These are phyloP conservation scores for Ctenomys sociabilis DNA, from an alignment of 2,113 vertebrate species.

Conservation along the genomic window DNA sequence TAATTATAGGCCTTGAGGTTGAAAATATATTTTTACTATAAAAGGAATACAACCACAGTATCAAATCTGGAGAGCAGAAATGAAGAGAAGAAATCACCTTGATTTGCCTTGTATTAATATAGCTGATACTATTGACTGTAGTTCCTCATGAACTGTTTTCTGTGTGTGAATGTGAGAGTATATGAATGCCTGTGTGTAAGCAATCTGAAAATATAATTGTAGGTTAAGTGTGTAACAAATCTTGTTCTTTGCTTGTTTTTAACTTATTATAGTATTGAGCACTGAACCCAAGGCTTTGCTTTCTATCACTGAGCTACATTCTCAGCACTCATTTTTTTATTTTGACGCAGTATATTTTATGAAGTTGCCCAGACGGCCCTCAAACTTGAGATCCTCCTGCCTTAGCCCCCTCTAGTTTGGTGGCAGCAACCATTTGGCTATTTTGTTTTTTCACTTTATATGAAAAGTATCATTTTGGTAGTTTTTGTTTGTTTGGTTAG, in stretches of 20 bases:
- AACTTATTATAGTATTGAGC: neutral
- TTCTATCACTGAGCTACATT: neutral
- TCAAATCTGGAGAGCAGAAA: conserved; percentile 55
- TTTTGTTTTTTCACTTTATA: neutral
- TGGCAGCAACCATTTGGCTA: neutral
- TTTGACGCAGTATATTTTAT: neutral
- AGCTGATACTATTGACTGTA: neutral
- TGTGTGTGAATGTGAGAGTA: neutral
- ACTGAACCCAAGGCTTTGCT: neutral
- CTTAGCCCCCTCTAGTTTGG: neutral
- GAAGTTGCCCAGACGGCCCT: neutral
- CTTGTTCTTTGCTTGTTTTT: neutral
- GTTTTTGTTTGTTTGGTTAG: neutral
- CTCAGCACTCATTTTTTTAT: neutral
- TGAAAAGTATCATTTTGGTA: conserved; percentile 29
- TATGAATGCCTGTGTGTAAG: neutral
- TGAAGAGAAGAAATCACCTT: neutral
- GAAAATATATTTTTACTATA: conserved; percentile 48
- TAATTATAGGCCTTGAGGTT: neutral
- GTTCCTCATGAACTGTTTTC: neutral
- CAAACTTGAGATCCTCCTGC: neutral
- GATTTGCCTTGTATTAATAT: neutral
- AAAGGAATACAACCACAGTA: conserved; percentile 6
- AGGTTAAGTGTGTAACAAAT: neutral
- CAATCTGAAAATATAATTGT: neutral